Evolutionary conservation across 1,140 invertebrate species (phyloP), one percentile per base, ranked within the genome.

Genomic region (Calephelis nemesis): DNA sequence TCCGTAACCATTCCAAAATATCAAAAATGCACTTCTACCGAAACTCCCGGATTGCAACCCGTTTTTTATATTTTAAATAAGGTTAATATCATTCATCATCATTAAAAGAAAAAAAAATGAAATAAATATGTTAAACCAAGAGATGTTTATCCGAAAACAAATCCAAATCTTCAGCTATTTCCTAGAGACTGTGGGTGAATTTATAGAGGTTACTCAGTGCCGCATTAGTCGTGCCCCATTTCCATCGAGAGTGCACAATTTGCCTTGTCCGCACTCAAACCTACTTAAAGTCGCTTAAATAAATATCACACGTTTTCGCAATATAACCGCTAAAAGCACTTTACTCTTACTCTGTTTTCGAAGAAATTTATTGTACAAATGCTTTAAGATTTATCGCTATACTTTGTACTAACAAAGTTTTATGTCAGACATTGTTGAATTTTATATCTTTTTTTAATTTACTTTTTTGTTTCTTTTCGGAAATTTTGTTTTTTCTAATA

Each of bases 261-360:
- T 78, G 78, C 78, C 49, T 73, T 76, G 75, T 70, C 74, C 77
- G 72, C 70, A 71, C 74, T 70, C 74, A 64, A 66, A 65, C 77
- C 76, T 76, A 76, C 78, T 82, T 78, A 78, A 67, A 79, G 74
- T 69, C 79, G 78, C 81, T 83, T 88, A 90, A 90, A 90, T 90
- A 90, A 90, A 90, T 90, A 90, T 78, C 79, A 76, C 85, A 88
- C 87, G 85, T 90, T 87, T 82, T 78, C 74, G 83, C 80, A 74
- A 80, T 86, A 86, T 89, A 81, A 82, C 81, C 74, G 71, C 82
- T 83, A 87, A 88, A 85, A 90, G 78, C 83, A 84, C 82, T 88
- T 85, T 79, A 88, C 85, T 87, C 85, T 90, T 84, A 83, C 76
- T 75, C 74, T 68, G 52, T 68, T 62, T 68, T 68, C 62, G 70